A percentile compares a stretch with the other conserved stretches of the same genome.
These are phyloP conservation scores for Hofmannophila pseudospretella DNA, from an alignment of 2,888 invertebrate genomes.

Conservation along the genomic window DNA sequence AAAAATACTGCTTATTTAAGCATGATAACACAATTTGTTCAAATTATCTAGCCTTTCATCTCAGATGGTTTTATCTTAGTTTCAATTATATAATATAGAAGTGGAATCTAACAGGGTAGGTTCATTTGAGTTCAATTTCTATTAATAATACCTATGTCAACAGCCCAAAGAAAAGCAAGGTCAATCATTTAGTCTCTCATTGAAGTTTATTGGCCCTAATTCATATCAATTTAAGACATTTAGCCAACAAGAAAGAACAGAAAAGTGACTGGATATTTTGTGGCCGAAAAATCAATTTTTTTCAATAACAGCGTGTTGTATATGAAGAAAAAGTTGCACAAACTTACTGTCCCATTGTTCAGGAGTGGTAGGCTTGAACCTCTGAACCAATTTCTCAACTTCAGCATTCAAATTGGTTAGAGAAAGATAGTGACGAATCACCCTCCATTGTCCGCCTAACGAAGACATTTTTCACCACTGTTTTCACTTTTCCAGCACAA, in stretches of 20 bases:
- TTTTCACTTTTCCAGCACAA: conserved; percentile 4
- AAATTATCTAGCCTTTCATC: too few species aligned
- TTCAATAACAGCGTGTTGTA: too few species aligned
- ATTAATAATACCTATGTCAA: background rate
- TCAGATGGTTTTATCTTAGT: too few species aligned
- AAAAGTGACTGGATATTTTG: too few species aligned
- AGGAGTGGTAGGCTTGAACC: conserved; percentile 49
- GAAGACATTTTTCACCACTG: conserved; percentile 48
- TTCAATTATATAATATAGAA: background rate
- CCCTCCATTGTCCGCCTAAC: conserved; percentile 62
- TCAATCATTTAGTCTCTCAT: conserved; percentile 3
- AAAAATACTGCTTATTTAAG: too few species aligned
- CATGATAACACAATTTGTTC: too few species aligned
- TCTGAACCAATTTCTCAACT: conserved; percentile 58
- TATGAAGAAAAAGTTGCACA: background rate
- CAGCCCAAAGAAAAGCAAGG: background rate
- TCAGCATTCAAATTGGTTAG: conserved; percentile 51
- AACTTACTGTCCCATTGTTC: conserved; percentile 69
- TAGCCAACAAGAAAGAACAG: background rate
- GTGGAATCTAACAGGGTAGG: background rate
- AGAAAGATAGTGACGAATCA: conserved; percentile 61
- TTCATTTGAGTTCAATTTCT: background rate
- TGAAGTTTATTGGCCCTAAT: conserved; percentile 4
- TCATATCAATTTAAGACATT: background rate
- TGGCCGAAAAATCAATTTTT: too few species aligned